Conservation (phyloP, 2,797 vertebrate species). For the Macropus fuliginosus region DNA sequence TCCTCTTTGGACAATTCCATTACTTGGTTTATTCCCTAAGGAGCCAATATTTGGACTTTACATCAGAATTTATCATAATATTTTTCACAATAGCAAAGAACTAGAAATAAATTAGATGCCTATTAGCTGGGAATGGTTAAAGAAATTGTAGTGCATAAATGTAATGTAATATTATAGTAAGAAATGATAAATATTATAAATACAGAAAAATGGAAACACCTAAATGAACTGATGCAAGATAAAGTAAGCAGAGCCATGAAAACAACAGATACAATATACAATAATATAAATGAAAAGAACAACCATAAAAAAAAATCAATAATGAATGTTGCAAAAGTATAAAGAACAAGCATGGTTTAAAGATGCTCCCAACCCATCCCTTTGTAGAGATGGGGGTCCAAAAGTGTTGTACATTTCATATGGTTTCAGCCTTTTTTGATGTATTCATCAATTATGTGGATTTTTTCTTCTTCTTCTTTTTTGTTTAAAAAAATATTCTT, state of each 20-base stretch:
- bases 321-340: background rate
- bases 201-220: background rate
- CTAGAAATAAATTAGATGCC: background rate
- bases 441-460: background rate
- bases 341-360: background rate
- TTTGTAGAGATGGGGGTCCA: background rate
- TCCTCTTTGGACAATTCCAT: background rate
- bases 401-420: background rate
- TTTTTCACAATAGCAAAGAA: background rate
- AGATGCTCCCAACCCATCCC: background rate
- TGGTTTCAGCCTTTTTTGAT: background rate
- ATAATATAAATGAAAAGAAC: background rate
- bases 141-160: background rate
- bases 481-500: background rate
- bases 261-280: background rate
- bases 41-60: background rate
- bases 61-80: background rate
- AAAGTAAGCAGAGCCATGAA: background rate
- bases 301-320: background rate
- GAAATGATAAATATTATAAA: background rate
- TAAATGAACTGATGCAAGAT: background rate
- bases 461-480: background rate
- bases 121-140: background rate
- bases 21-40: background rate
- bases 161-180: background rate